Conservation (phyloP, 2,113 vertebrate genomes). For the Nerophis lumbriciformis region DNA sequence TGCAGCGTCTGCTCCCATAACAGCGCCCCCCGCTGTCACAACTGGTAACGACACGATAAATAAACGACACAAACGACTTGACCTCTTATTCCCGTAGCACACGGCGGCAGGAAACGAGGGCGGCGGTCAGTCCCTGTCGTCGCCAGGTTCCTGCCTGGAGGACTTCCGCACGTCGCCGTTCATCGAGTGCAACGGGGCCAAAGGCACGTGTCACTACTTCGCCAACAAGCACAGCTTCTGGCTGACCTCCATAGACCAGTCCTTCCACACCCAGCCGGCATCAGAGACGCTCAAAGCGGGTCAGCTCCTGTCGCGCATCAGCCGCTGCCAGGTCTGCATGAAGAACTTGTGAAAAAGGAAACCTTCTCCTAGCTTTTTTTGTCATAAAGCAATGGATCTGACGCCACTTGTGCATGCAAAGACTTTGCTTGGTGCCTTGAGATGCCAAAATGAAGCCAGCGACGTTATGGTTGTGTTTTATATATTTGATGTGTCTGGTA, state of each 20-base stretch:
- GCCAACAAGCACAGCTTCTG: slow-evolving; percentile 97
- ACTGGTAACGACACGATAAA: background rate
- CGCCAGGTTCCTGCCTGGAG: slow-evolving; percentile 94
- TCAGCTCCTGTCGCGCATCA: slow-evolving; percentile 88
- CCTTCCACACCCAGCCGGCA: slow-evolving; percentile 78
- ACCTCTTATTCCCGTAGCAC: slow-evolving; percentile 74
- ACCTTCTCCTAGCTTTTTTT: background rate
- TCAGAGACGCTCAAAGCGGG: slow-evolving; percentile 91
- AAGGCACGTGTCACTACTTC: slow-evolving; percentile 95
- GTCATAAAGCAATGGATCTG: slow-evolving; percentile 7
- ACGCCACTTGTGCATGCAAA: slow-evolving; percentile 25
- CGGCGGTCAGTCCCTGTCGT: slow-evolving; percentile 91
- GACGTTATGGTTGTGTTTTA: slow-evolving; percentile 35
- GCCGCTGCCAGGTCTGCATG: slow-evolving; percentile 99
- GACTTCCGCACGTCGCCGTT: slow-evolving; percentile 95
- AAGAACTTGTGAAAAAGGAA: slow-evolving; percentile 84
- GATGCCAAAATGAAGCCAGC: slow-evolving; percentile 18
- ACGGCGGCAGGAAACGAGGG: slow-evolving; percentile 91
- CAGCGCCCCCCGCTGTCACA: background rate
- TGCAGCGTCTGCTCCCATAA: too few relatives aligned
- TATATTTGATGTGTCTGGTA: slow-evolving; percentile 41
- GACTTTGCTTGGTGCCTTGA: slow-evolving; percentile 25
- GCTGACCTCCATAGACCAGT: slow-evolving; percentile 83
- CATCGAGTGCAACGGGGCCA: slow-evolving; percentile 93
- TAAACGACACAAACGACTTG: background rate